Base-by-base conservation (phyloP, 2,888 invertebrate species). In the Drosophila tripunctata region DNA sequence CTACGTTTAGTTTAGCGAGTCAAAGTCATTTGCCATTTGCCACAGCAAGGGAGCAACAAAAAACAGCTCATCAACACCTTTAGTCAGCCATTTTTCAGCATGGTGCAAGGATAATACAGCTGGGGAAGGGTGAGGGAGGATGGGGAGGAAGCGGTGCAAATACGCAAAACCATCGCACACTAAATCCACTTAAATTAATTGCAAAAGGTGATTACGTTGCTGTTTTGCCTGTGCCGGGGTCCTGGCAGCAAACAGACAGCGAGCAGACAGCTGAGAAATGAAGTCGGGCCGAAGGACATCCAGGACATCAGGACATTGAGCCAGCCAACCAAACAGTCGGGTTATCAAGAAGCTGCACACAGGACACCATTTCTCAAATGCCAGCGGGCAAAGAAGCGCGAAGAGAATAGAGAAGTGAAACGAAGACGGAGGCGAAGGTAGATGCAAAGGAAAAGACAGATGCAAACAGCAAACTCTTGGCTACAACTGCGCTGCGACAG, bases 101-200 rank as follows among this genome's bases (percentile, higher is more conserved):
- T 31, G 47, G 40, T 67, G 54, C 38, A 14, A 19, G 57, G 58
- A 67, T 58, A 64, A 78, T 57, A 54, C 55, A 56, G 33, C 56
- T 27, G 21, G 12, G 31, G 10, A 31, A 19, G 58, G 35, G 12
- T 21, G 15, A 30, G 31, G 55, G 7, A 58, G 27, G 24, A 8
- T 1, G 10, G 27, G 27, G 10, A 27, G 27, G 27, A 27, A 27
- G 27, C 27, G 27, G 8, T 27, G 75, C 69, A 82, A 78, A 82
- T 78, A 82, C 86, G 82, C 58, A 87, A 77, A 75, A 64, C 84
- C 73, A 70, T 70, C 68, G 87, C 87, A 76, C 83, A 84, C 82
- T 78, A 80, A 89, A 89, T 88, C 89, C 89, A 89, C 87, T 89
- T 89, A 89, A 89, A 89, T 89, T 89, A 89, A 89, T 89, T 89